Conservation (phyloP, 1,140 invertebrate genomes). For the Monomorium pharaonis region DNA sequence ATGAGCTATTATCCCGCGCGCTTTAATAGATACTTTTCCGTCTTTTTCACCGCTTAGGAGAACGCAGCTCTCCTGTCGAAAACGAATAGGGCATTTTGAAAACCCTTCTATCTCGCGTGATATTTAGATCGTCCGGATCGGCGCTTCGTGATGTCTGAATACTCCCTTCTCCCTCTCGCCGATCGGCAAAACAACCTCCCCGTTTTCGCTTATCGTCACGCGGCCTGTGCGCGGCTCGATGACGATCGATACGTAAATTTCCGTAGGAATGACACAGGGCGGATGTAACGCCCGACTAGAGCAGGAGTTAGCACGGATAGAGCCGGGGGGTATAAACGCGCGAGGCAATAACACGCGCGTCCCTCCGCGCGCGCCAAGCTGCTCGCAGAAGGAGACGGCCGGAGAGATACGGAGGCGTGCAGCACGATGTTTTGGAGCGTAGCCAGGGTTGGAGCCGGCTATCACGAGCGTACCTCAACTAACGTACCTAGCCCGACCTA, state of each 20-base stretch:
- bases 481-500: constrained; percentile 45
- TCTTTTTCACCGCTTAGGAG: not conserved
- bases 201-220: constrained; percentile 15
- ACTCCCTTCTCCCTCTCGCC: not conserved
- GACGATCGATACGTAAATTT: constrained; percentile 53
- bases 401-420: constrained; percentile 66
- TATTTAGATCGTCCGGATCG: not conserved
- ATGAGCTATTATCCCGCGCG: not conserved
- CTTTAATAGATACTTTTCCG: not conserved
- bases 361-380: constrained; percentile 61
- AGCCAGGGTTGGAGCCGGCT: constrained; percentile 55
- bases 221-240: constrained; percentile 12
- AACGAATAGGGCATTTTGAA: not conserved
- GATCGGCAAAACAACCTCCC: not conserved
- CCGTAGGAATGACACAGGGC: constrained; percentile 5
- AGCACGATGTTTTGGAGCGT: constrained; percentile 68
- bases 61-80: not conserved
- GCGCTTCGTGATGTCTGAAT: not conserved
- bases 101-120: not conserved
- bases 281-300: constrained; percentile 31
- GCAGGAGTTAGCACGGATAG: constrained; percentile 24
- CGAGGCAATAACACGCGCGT: constrained; percentile 68
- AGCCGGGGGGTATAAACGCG: constrained; percentile 36
- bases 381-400: constrained; percentile 65
- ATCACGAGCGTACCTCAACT: constrained; percentile 19